Percentiles rank a stretch among this genome's conserved stretches.
phyloP scores from a whole-genome alignment of 2,113 vertebrate genomes.

The zebrafish (Danio rerio) region DNA sequence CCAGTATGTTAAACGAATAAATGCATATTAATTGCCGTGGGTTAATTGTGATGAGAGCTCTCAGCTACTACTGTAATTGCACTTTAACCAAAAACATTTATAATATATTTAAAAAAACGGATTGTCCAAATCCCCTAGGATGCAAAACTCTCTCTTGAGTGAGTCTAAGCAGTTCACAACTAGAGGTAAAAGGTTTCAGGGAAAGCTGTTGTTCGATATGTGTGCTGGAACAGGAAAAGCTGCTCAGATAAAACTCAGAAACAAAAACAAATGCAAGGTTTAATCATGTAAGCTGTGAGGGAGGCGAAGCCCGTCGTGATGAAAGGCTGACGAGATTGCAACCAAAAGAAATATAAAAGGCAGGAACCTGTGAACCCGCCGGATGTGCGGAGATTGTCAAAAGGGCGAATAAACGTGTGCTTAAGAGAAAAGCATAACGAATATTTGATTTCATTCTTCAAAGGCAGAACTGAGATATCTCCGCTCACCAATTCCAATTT shows the following conservation, averaged over 20 bases:
- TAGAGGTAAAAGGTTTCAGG: not conserved
- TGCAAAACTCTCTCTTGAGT: conserved; percentile 26
- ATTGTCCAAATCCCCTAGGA: conserved; percentile 52
- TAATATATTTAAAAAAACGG: not conserved
- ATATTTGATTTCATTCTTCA: not conserved
- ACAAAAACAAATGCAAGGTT: conserved; percentile 44
- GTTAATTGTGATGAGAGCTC: conserved; percentile 67
- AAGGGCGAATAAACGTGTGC: not conserved
- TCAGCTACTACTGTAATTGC: conserved; percentile 66
- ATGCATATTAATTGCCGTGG: conserved; percentile 67
- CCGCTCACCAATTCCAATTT: conserved; percentile 12
- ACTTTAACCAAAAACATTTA: conserved; percentile 22
- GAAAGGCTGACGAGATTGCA: conserved; percentile 11
- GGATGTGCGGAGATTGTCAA: conserved; percentile 15
- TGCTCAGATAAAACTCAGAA: conserved; percentile 35
- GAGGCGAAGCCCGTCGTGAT: not conserved
- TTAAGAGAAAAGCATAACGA: conserved; percentile 13
- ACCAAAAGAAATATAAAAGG: conserved; percentile 36
- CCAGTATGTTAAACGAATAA: conserved; percentile 65
- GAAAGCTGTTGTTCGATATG: conserved; percentile 26
- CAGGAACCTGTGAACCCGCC: not conserved
- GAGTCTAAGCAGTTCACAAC: not conserved
- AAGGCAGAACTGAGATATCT: not conserved
- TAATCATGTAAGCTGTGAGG: conserved; percentile 32
- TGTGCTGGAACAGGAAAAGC: conserved; percentile 22